Base-by-base conservation (phyloP, 2,888 invertebrate genomes). In the Drosophila barbarae region DNA sequence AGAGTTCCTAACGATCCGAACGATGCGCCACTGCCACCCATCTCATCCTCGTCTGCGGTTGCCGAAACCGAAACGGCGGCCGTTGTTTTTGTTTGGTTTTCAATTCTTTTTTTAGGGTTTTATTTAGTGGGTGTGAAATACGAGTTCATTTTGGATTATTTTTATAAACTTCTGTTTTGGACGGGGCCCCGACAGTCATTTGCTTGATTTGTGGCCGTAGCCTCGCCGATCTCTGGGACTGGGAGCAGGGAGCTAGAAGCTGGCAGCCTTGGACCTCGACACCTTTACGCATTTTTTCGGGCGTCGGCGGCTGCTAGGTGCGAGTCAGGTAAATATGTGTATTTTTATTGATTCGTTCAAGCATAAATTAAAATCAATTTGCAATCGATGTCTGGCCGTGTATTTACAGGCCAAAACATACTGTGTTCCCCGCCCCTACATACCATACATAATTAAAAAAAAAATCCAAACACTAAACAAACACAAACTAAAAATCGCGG, bases 61-160 rank as follows among this genome's bases (percentile, higher is more conserved):
- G 79, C 83, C 77, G 23, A 72, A 82, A 72, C 56, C 18, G 18
- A 18, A 18, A 46, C 63, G 3, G 59, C 23, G 15, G 28, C 18
- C 13, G 46, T 41, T 49, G 36, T 32, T 59, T 42, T 69, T 69
- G 47, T 69, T 68, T 67, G 57, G 39, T 68, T 58, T 58, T 60
- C 53, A 44, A 53, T 54, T 54, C 49, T 69, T 61, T 51, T 60
- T 38, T 46, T 53, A 70, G 41, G 51, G 53, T 65, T 67, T 72
- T 39, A 64, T 72, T 76, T 74, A 65, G 77, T 74, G 84, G 71
- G 68, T 77, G 76, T 78, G 72, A 78, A 76, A 84, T 81, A 81
- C 63, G 63, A 63, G 63, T 63, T 68, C 60, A 49, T 71, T 77
- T 44, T 44, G 66, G 73, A 75, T 84, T 84, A 75, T 79, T 81